A percentile compares a stretch with the other conserved stretches of the same genome.
Evolutionary conservation across 1,140 invertebrate genomes (phyloP).

Genomic region (Liolophura sinensis): DNA sequence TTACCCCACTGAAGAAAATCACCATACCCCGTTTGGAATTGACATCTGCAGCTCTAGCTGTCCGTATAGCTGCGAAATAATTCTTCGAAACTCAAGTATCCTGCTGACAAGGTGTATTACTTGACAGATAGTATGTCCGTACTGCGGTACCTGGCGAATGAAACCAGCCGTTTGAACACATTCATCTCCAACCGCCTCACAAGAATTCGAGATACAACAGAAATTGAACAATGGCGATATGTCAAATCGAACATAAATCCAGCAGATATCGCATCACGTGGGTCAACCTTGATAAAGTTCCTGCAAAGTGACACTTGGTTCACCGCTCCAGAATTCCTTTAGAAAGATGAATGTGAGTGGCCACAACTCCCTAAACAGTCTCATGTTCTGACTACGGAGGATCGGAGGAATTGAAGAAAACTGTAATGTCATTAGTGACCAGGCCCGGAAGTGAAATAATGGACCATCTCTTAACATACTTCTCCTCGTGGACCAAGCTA

Average conservation of each 20-base stretch:
- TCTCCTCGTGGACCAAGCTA: no score
- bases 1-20: constrained; percentile 16
- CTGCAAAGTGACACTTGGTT: constrained; percentile 2
- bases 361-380: not conserved
- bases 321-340: constrained; percentile 2
- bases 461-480: no score
- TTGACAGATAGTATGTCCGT: constrained; percentile 20
- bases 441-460: no score
- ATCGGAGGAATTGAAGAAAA: not conserved
- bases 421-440: no score
- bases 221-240: constrained; percentile 6
- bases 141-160: constrained; percentile 16
- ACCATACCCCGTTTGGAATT: constrained; percentile 23
- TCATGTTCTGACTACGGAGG: not conserved
- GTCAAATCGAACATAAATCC: constrained; percentile 5
- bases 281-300: not conserved
- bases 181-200: constrained; percentile 22
- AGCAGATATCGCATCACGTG: constrained; percentile 8
- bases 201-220: constrained; percentile 9
- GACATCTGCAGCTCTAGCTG: constrained; percentile 18
- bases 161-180: constrained; percentile 9
- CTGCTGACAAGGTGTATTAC: constrained; percentile 3
- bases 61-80: constrained; percentile 14
- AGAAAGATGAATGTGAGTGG: not conserved
- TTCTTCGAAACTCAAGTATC: constrained; percentile 11